Conservation (phyloP, 2,113 vertebrate species). For the Quiscalus mexicanus region DNA sequence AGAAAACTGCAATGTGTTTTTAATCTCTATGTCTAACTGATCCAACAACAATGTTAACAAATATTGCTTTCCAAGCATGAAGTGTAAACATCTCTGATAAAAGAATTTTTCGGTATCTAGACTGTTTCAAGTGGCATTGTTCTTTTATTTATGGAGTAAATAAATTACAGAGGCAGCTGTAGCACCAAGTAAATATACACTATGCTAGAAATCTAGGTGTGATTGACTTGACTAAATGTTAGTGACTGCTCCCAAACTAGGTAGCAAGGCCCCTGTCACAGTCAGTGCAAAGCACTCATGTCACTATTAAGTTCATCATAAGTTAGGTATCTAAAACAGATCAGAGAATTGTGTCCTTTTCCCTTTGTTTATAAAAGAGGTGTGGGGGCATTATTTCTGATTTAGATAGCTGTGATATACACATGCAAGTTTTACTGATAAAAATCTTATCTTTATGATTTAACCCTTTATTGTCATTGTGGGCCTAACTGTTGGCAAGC, state of each 20-base stretch:
- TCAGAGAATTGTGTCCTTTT: not conserved
- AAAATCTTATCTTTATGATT: not conserved
- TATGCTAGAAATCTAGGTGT: not conserved
- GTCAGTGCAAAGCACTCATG: not conserved
- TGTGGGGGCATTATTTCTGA: not conserved
- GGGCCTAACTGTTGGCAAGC: not conserved
- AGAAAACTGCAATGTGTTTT: not conserved
- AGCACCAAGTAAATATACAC: not conserved
- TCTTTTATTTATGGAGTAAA: not conserved
- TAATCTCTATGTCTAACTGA: not conserved
- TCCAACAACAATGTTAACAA: not conserved
- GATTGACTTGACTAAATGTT: not conserved
- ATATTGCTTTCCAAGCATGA: not conserved
- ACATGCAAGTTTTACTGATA: not conserved
- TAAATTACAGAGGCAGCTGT: not conserved
- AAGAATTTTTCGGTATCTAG: not conserved
- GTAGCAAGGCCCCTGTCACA: not conserved
- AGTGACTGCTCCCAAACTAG: not conserved
- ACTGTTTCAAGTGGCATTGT: not conserved
- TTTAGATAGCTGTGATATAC: not conserved
- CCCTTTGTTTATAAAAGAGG: not conserved
- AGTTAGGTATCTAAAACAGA: not conserved
- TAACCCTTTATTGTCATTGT: not conserved
- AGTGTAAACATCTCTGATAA: not conserved
- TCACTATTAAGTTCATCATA: not conserved